Evolutionary conservation across 2,113 vertebrate species (phyloP).

Genomic region (Puma concolor): DNA sequence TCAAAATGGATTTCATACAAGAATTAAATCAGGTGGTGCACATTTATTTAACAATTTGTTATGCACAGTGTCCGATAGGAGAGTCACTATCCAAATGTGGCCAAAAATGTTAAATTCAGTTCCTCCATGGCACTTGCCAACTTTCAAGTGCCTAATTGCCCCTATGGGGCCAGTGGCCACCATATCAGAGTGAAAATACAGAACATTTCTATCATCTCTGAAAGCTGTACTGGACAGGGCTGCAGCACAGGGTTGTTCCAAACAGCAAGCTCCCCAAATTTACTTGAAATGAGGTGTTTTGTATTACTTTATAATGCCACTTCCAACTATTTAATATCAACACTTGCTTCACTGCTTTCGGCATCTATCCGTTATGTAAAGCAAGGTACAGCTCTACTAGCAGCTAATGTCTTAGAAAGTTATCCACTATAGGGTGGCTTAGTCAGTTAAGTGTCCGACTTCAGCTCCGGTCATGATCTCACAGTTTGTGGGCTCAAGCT

Average conservation of each 20-base stretch:
- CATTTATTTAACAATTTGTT: background rate
- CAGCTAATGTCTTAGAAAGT: slow-evolving; percentile 39
- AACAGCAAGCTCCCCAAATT: background rate
- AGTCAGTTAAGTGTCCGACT: no score
- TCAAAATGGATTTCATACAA: background rate
- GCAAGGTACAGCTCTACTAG: background rate
- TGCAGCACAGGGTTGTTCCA: background rate
- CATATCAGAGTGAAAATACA: background rate
- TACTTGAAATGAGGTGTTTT: background rate
- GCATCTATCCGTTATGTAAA: background rate
- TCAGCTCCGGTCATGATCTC: no score
- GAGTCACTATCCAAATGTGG: background rate
- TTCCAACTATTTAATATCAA: background rate
- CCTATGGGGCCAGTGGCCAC: background rate
- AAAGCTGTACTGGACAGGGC: background rate
- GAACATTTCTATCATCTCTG: background rate
- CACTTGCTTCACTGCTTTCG: background rate
- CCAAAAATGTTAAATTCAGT: background rate
- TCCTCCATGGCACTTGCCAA: background rate
- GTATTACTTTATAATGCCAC: background rate
- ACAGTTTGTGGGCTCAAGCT: no score
- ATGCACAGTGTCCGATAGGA: background rate
- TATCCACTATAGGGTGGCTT: background rate
- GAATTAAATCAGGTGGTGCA: background rate
- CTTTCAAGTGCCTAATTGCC: background rate